Base-by-base conservation (phyloP, 2,888 invertebrate genomes). In the Machimus atricapillus region DNA sequence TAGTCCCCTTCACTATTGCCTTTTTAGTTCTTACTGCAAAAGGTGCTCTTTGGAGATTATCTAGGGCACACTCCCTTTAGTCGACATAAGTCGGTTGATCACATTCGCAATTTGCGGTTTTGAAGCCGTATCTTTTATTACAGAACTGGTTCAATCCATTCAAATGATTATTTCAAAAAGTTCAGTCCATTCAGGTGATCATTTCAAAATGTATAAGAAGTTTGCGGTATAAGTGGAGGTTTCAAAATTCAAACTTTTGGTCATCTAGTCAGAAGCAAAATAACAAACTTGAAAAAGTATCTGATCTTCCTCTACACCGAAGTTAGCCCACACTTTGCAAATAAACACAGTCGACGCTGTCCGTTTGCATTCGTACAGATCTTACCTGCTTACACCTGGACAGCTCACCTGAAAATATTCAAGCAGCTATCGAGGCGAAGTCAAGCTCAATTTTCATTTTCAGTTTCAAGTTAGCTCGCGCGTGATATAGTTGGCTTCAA, bases 381-480 rank as follows among this genome's bases (percentile, higher is more conserved):
- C 56, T 56, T 56, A 56, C 81, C 81, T 56, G 81, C 31, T 56
- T 34, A 27, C 37, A 78, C 78, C 43, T 78, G 43, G 37, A 12
- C 43, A 81, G n/a, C 56, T 81, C 34, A 14, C 31, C 81, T 81
- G 46, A 52, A 81, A 52, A 56, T 81, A 40, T 78, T 43, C 43
- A 34, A 31, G 52, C 52, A 16, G 78, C 27, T 23, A 40, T 37
- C 46, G 78, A 27, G 43, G 78, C 23, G 77, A 14, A 27, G 27
- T 81, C 27, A 56, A 81, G 81, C 81, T 31, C n/a, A 34, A 81
- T 52, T 81, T 31, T 81, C 56, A 23, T 23, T 81, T 81, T 81
- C 81, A 81, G 81, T 81, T 81, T 81, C 52, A 56, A 81, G 27
- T 81, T 31, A 56, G 56, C 27, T 52, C 56, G 81, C 81, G 81